Percentiles rank a stretch among this genome's conserved stretches.
Conservation (phyloP, 2,888 invertebrate genomes). For the Melieria picta region DNA sequence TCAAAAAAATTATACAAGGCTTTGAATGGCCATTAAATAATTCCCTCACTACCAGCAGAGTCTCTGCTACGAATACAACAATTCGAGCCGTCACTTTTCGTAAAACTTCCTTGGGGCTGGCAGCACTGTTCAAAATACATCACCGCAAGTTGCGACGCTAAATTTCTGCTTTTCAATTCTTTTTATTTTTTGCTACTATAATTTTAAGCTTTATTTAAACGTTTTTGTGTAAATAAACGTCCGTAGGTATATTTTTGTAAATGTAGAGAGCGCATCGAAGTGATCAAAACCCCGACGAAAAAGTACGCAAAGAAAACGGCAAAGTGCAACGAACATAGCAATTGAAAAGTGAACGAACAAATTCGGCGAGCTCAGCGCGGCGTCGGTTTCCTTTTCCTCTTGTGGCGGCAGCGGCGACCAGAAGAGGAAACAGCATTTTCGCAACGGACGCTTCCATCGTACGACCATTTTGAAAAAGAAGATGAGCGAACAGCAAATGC, state of each 20-base stretch:
- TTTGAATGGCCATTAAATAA: too few relatives aligned
- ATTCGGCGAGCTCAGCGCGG: conserved; percentile 8
- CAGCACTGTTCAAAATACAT: conserved; percentile 8
- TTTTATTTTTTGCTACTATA: conserved; percentile 8
- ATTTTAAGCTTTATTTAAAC: conserved; percentile 12
- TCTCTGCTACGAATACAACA: neutral
- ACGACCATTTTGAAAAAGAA: conserved; percentile 26
- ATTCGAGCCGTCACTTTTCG: conserved; percentile 16
- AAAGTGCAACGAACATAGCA: conserved; percentile 1
- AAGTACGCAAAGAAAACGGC: neutral
- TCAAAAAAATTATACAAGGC: too few relatives aligned
- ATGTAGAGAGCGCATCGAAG: neutral
- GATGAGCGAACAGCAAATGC: conserved; percentile 23
- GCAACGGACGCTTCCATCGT: neutral
- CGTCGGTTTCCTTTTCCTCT: conserved; percentile 28
- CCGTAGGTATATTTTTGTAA: neutral
- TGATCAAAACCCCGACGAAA: neutral
- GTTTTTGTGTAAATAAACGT: conserved; percentile 5
- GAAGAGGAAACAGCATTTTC: conserved; percentile 20
- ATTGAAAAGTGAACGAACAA: conserved; percentile 1
- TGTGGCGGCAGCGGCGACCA: neutral
- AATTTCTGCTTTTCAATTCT: conserved; percentile 14
- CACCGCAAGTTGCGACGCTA: neutral
- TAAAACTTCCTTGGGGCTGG: conserved; percentile 18
- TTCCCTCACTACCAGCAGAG: too few relatives aligned